Evolutionary conservation across 2,797 vertebrate genomes (phyloP).

Genomic region (Protonibea diacanthus): DNA sequence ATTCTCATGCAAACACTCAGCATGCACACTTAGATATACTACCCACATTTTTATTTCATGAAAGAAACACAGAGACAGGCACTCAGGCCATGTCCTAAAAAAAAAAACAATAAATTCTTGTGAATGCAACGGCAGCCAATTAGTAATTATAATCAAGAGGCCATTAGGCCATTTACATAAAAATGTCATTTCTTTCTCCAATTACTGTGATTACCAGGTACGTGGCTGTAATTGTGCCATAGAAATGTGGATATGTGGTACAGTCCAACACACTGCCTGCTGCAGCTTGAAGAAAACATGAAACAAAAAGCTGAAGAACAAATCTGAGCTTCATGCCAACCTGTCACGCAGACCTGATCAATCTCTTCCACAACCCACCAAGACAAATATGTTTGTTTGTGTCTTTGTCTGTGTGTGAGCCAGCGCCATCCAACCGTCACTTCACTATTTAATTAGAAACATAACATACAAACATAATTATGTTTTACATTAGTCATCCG

Average conservation of each 20-base stretch:
- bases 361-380: constrained; percentile 32
- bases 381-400: constrained; percentile 28
- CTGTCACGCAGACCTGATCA: constrained; percentile 50
- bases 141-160: constrained; percentile 27
- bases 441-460: constrained; percentile 55
- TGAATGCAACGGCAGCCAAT: constrained; percentile 12
- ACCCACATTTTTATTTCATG: background rate
- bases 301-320: constrained; percentile 27
- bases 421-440: constrained; percentile 28
- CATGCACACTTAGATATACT: background rate
- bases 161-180: constrained; percentile 12
- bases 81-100: background rate
- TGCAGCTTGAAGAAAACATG: constrained; percentile 25
- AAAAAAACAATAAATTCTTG: constrained; percentile 12
- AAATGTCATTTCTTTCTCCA: background rate
- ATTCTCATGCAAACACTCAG: background rate
- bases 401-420: background rate
- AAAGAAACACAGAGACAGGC: background rate
- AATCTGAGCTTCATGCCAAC: constrained; percentile 37
- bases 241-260: constrained; percentile 15
- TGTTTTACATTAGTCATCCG: constrained; percentile 43
- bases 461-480: constrained; percentile 24
- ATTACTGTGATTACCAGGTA: constrained; percentile 34
- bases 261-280: constrained; percentile 8
- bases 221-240: background rate